A percentile compares a stretch with the other conserved stretches of the same genome.
phyloP scores from a whole-genome alignment of 2,113 vertebrate genomes.

The Budorcas taxicolor region DNA sequence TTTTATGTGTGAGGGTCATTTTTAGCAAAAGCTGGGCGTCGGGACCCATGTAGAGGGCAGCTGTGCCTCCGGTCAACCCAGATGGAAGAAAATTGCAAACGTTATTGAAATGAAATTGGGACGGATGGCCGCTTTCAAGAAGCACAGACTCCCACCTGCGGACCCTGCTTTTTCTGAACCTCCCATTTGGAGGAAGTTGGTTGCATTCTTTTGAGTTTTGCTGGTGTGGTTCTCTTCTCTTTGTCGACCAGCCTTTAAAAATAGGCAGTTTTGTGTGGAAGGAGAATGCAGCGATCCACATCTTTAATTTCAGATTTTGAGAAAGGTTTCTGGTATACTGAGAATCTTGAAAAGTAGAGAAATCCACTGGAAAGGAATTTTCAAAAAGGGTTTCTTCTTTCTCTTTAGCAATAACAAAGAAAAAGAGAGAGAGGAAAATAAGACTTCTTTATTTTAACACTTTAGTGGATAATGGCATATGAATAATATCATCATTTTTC shows the following conservation, averaged over 20 bases:
- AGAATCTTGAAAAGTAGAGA: constrained; percentile 62
- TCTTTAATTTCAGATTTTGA: constrained; percentile 53
- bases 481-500: constrained; percentile 80
- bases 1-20: constrained; percentile 78
- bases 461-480: constrained; percentile 77
- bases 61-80: constrained; percentile 68
- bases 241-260: neutral
- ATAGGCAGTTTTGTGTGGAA: constrained; percentile 17
- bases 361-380: constrained; percentile 64
- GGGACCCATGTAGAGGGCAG: constrained; percentile 62
- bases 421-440: constrained; percentile 21
- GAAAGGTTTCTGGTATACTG: constrained; percentile 56
- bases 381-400: constrained; percentile 21
- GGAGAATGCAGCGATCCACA: constrained; percentile 25
- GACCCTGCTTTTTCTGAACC: constrained; percentile 49
- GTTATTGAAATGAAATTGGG: constrained; percentile 71
- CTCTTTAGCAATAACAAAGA: constrained; percentile 68
- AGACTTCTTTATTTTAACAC: constrained; percentile 75
- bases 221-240: constrained; percentile 17
- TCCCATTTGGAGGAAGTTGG: constrained; percentile 40
- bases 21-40: constrained; percentile 67
- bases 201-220: neutral
- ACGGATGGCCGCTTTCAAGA: constrained; percentile 60
- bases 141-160: constrained; percentile 58
- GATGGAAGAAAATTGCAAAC: constrained; percentile 72